phyloP scores from a whole-genome alignment of 1,140 invertebrate genomes.

The Cryptotermes secundus region DNA sequence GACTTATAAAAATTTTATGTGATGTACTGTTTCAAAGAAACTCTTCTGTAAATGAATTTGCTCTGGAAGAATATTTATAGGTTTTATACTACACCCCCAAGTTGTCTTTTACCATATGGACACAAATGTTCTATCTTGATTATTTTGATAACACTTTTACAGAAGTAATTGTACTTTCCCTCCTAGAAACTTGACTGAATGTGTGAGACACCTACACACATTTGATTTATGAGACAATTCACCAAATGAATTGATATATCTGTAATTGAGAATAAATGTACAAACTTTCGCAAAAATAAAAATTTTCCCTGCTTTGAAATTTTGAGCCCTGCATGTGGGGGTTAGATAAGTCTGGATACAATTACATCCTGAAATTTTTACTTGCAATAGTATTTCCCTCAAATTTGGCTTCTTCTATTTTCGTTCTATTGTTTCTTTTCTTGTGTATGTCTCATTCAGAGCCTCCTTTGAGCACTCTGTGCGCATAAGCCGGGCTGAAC shows the following conservation, averaged over 20 bases:
- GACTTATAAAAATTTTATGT: too few species aligned
- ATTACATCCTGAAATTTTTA: background rate
- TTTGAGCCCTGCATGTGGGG: conserved; percentile 18
- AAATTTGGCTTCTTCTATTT: conserved; percentile 26
- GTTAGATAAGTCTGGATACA: background rate
- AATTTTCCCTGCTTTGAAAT: background rate
- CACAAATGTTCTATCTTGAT: too few species aligned
- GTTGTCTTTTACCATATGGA: too few species aligned
- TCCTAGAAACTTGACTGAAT: too few species aligned
- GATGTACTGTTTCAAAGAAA: too few species aligned
- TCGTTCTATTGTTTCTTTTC: conserved; percentile 45
- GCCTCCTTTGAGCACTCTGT: conserved; percentile 63
- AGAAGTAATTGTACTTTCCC: too few species aligned
- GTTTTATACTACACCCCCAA: too few species aligned
- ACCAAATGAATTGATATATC: background rate
- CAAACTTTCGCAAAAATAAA: background rate
- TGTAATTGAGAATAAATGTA: background rate
- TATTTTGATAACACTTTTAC: too few species aligned
- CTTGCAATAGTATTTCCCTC: conserved; percentile 11
- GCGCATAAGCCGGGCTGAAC: conserved; percentile 52
- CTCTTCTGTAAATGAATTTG: too few species aligned
- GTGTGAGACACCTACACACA: too few species aligned
- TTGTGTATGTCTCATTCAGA: conserved; percentile 52
- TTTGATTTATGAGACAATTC: background rate
- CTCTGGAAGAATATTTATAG: too few species aligned